phyloP scores from a whole-genome alignment of 2,113 vertebrate species.

The Heptranchias perlo region DNA sequence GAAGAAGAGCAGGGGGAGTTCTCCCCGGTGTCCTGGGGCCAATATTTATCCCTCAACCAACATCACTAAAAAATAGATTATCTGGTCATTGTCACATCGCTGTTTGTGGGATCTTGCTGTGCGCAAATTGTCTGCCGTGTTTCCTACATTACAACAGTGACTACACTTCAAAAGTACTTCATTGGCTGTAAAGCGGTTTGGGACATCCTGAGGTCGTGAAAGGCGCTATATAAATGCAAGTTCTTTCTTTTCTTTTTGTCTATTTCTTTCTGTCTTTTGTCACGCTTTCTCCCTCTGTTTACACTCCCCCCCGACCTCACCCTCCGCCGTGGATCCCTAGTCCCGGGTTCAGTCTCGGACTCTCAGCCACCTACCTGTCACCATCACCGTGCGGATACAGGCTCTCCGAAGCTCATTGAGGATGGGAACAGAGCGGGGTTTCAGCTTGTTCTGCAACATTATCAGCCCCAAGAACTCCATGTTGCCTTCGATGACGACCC shows the following conservation, averaged over 20 bases:
- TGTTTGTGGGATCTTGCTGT: neutral
- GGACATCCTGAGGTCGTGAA: no score
- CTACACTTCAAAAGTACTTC: no score
- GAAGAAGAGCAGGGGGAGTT: no score
- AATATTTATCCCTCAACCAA: neutral
- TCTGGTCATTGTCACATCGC: neutral
- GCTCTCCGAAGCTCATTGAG: conserved; percentile 41
- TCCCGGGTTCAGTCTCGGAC: neutral
- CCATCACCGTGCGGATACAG: conserved; percentile 45
- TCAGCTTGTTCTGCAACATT: conserved; percentile 48
- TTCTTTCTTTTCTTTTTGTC: no score
- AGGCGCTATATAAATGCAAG: no score
- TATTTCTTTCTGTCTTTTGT: no score
- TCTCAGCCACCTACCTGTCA: conserved; percentile 42
- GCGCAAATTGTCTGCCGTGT: neutral
- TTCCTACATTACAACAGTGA: neutral
- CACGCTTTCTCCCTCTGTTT: no score
- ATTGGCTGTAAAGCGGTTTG: no score
- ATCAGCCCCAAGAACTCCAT: conserved; percentile 46
- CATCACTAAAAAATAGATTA: neutral
- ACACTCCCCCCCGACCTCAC: no score
- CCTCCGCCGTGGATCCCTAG: no score
- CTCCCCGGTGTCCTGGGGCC: neutral
- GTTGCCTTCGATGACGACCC: conserved; percentile 41
- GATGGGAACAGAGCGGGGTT: conserved; percentile 41